Conservation (phyloP, 2,888 invertebrate species). For the Trissolcus brochymenae region DNA sequence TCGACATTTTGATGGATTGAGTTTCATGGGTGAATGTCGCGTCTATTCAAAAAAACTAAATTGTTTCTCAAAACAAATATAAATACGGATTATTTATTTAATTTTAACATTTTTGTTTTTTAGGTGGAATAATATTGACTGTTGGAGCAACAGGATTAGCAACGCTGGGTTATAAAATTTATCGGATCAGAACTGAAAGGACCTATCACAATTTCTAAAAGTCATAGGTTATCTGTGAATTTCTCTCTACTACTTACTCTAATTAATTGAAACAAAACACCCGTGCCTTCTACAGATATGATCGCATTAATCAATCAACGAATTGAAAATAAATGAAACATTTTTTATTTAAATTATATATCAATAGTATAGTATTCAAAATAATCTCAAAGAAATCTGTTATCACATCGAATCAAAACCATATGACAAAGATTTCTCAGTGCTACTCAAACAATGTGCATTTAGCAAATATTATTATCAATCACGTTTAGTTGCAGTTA, state of each 20-base stretch:
- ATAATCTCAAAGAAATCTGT: no score
- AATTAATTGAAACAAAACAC: slow-evolving; percentile 25
- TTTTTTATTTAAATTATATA: background rate
- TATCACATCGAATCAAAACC: no score
- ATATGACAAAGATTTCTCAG: no score
- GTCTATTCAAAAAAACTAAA: background rate
- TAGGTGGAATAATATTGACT: slow-evolving; percentile 90
- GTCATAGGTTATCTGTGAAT: slow-evolving; percentile 54
- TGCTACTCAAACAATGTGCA: no score
- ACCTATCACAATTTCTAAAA: slow-evolving; percentile 92
- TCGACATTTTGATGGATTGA: slow-evolving; percentile 56
- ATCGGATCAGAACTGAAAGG: slow-evolving; percentile 88
- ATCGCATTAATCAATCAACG: background rate
- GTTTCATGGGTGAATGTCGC: slow-evolving; percentile 58
- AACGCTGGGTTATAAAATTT: slow-evolving; percentile 91
- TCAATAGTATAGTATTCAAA: no score
- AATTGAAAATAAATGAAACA: background rate
- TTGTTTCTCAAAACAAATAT: background rate
- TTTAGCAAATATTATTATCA: no score
- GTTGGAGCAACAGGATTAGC: slow-evolving; percentile 87
- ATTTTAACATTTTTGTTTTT: slow-evolving; percentile 29
- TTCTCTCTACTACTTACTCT: slow-evolving; percentile 60
- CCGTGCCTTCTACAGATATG: slow-evolving; percentile 60
- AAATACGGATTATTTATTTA: background rate
- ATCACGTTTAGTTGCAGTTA: no score